phyloP scores from a whole-genome alignment of 2,113 vertebrate genomes.

The Etheostoma cragini region DNA sequence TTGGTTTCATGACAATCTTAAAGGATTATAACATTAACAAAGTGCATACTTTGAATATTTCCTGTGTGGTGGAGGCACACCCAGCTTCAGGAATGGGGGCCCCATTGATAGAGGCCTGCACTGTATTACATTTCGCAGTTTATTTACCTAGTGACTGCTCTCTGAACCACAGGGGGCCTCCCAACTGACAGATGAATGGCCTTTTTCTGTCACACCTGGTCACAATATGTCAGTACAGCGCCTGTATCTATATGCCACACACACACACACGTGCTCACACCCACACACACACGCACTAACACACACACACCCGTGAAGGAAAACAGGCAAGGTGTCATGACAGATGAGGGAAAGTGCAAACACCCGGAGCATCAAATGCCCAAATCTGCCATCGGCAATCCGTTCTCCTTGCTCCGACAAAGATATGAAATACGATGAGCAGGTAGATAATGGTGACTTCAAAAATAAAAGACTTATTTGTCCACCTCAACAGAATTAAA shows the following conservation, averaged over 20 bases:
- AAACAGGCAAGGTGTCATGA: slow-evolving; percentile 7
- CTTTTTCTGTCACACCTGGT: slow-evolving; percentile 62
- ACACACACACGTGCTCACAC: slow-evolving; percentile 39
- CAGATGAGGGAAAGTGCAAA: slow-evolving; percentile 35
- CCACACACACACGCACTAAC: neutral
- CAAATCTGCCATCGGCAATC: slow-evolving; percentile 10
- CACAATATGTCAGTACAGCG: slow-evolving; percentile 56
- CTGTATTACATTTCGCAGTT: slow-evolving; percentile 61
- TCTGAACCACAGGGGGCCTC: slow-evolving; percentile 29
- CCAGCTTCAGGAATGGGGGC: slow-evolving; percentile 55
- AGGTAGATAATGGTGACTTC: slow-evolving; percentile 33
- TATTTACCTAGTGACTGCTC: slow-evolving; percentile 59
- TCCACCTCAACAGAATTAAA: slow-evolving; percentile 42
- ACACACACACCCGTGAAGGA: slow-evolving; percentile 32
- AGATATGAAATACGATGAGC: slow-evolving; percentile 34
- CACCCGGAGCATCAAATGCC: neutral
- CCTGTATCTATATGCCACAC: slow-evolving; percentile 27
- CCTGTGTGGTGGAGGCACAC: slow-evolving; percentile 33
- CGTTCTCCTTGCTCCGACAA: neutral
- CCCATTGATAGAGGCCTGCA: slow-evolving; percentile 47
- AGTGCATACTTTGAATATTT: slow-evolving; percentile 17
- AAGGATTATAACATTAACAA: neutral
- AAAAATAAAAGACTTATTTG: slow-evolving; percentile 39
- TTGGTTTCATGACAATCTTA: slow-evolving; percentile 13
- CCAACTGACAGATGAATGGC: slow-evolving; percentile 43